Base-by-base conservation (phyloP, 2,888 invertebrate species). In the Caenorhabditis angaria region DNA sequence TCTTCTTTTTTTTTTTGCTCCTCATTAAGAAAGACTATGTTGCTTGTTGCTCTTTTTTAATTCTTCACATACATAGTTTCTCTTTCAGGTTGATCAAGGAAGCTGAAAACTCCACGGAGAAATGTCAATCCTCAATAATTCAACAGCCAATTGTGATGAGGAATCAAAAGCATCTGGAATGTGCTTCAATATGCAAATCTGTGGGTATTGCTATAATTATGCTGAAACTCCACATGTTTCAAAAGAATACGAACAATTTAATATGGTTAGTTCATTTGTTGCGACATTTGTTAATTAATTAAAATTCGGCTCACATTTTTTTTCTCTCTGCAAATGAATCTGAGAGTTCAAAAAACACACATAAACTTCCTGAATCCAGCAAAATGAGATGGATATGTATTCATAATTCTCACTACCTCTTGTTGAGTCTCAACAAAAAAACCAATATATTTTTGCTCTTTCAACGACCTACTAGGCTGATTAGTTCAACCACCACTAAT, bases 161-260 rank as follows among this genome's bases (percentile, higher is more conserved):
- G 74, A 61, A 53, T 73, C 65, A 3, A 64, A 72, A 55, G 57
- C 65, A n/a, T 58, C 69, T 24, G 80, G 80, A 3, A 64, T 64
- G 2, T 84, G 84, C 60, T 76, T 76, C 35, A 81, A 80, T 22
- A 57, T 82, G 59, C 76, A 81, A 4, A 70, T 84, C 4, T 84
- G 84, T 60, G 84, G 84, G n/a, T 82, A 64, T 55, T 84, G 84
- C 65, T 84, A 84, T 57, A 81, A 82, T 63, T 80, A 73, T 41
- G 84, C 76, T 5, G 80, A 82, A 32, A 78, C 71, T 20, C 62
- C 74, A 24, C 67, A 70, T 24, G 72, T 77, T 18, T 72, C 75
- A 10, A 75, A 72, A 22, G 78, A 79, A 35, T 84, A 84, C 28
- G 83, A 84, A 50, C 62, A 75, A 48, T 84, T 82, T 72, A 84